These are phyloP conservation scores for Mormoops blainvillei DNA, from an alignment of 2,113 vertebrate genomes.

Conservation along the genomic window DNA sequence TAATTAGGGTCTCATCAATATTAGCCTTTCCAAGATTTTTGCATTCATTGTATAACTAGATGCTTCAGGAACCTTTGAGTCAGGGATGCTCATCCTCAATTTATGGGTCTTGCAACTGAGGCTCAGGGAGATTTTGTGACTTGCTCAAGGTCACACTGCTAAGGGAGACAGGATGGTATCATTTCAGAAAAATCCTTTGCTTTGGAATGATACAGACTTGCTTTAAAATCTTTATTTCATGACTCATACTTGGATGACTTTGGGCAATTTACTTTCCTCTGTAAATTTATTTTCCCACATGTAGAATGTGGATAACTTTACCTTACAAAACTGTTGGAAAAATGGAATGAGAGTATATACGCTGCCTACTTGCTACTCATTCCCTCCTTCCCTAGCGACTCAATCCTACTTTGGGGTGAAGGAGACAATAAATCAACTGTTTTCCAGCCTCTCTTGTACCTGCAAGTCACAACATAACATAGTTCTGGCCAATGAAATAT, in stretches of 20 bases:
- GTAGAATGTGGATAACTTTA: neutral
- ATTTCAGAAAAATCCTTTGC: neutral
- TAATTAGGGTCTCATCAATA: neutral
- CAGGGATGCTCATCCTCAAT: neutral
- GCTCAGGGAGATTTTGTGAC: neutral
- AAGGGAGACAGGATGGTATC: neutral
- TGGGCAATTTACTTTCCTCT: neutral
- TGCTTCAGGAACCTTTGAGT: neutral
- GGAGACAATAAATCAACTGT: neutral
- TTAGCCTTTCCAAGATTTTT: neutral
- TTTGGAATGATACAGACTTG: neutral
- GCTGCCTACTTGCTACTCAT: neutral
- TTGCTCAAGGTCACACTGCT: neutral
- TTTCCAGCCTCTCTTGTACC: neutral
- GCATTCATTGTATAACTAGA: neutral
- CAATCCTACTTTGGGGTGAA: neutral
- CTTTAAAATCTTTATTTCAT: constrained; percentile 38
- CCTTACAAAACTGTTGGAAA: neutral
- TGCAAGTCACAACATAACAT: neutral
- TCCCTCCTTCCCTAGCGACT: neutral
- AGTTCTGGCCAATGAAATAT: neutral
- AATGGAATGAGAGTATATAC: neutral
- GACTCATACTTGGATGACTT: constrained; percentile 50
- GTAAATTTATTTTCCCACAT: neutral
- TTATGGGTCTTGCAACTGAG: neutral